Evolutionary conservation across 2,797 vertebrate genomes (phyloP).

Genomic region (Natrix natrix): DNA sequence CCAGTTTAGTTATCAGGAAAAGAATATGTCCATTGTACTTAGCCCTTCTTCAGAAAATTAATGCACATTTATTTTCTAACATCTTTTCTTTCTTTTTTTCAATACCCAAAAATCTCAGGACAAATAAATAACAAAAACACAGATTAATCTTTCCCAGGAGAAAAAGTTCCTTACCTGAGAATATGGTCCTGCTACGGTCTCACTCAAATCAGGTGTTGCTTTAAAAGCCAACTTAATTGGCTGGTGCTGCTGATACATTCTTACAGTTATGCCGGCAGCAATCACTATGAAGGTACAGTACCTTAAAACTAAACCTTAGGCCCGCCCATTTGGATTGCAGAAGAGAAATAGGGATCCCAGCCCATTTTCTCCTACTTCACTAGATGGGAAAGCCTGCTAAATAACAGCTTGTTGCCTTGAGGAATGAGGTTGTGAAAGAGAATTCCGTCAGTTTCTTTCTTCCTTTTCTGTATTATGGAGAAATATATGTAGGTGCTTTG

Average conservation of each 20-base stretch:
- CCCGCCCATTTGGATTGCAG: conserved; percentile 58
- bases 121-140: not conserved
- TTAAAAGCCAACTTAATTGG: conserved; percentile 7
- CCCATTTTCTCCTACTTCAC: conserved; percentile 44
- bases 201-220: conserved; percentile 1
- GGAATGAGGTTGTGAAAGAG: conserved; percentile 3
- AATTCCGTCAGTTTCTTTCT: not conserved
- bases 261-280: conserved; percentile 46
- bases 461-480: not conserved
- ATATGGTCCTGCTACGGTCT: not conserved
- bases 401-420: not conserved
- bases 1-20: not conserved
- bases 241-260: conserved; percentile 54
- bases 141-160: not conserved
- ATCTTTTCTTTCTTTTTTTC: not conserved
- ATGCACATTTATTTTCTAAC: not conserved
- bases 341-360: conserved; percentile 30
- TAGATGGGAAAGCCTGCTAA: fast-evolving
- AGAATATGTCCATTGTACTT: not conserved
- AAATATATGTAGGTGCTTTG: not conserved
- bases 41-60: not conserved
- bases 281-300: conserved; percentile 57
- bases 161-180: conserved; percentile 47
- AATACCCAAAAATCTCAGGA: not conserved
- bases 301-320: conserved; percentile 60